Conservation (phyloP, 2,113 vertebrate genomes). For the Fregata magnificens region DNA sequence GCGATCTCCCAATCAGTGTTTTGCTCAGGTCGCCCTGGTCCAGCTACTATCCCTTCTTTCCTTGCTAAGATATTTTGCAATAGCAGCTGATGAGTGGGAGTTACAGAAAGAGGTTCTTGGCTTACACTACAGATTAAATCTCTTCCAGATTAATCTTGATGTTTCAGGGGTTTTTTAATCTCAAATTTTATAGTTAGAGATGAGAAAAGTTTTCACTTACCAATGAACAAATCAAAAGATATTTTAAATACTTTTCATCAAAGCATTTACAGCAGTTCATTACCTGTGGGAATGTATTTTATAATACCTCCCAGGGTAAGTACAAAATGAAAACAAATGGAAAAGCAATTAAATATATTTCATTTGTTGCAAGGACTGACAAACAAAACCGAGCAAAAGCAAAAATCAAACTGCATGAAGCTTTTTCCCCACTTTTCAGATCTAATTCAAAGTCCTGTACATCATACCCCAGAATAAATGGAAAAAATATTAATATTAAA, state of each 20-base stretch:
- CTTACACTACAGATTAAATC: not conserved
- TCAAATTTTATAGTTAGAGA: not conserved
- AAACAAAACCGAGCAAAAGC: not conserved
- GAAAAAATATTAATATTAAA: not conserved
- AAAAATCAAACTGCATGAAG: not conserved
- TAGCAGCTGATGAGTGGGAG: not conserved
- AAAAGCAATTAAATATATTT: not conserved
- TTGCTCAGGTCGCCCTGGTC: slow-evolving; percentile 1
- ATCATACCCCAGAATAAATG: not conserved
- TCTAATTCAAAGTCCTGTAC: not conserved
- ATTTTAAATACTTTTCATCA: not conserved
- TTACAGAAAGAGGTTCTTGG: not conserved
- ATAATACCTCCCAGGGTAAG: not conserved
- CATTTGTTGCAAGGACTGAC: not conserved
- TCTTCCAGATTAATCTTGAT: not conserved
- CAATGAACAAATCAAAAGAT: not conserved
- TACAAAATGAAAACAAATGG: not conserved
- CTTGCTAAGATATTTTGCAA: slow-evolving; percentile 11
- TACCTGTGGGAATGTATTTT: not conserved
- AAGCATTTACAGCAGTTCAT: not conserved
- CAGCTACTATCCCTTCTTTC: not conserved
- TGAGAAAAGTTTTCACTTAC: not conserved
- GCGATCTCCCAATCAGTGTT: not conserved
- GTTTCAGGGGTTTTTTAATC: not conserved
- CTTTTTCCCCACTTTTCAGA: not conserved